Base-by-base conservation (phyloP, 1,140 invertebrate species). In the Arion vulgaris region DNA sequence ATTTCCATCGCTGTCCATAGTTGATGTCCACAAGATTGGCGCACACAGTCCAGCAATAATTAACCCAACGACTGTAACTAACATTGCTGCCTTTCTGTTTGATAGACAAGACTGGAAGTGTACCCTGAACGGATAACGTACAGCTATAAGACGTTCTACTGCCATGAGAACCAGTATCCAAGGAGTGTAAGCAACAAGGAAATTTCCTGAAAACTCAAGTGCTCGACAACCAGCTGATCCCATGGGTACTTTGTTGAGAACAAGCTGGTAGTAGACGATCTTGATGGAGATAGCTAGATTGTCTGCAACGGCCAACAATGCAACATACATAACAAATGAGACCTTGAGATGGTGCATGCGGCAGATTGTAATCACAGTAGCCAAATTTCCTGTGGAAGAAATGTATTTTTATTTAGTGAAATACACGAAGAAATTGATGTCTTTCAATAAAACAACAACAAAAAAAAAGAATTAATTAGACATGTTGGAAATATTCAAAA, bases 101-200 rank as follows among this genome's bases (percentile, higher is more conserved):
- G 9, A 69, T 26, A 66, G 39, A 51, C 19, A 79, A 32, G 66
- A 68, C 34, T 71, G 78, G 36, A 79, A 79, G 0, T 79, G 77
- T 1, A 79, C 49, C 57, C 36, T 34, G 57, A 79, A 79, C 15
- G 77, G 77, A 51, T 66, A 79, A 17, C 57, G 51, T 26, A 79
- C 77, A 41, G 77, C 77, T 34, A 79, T 68, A 49, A 88, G 87
- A 5, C 89, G 80, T 80, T 90, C 89, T 13, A 87, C 36, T 11
- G 89, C 88, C 85, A 90, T 86, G 36, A 84, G 75, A 23, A 90
- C 87, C 1, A 90, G 83, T 28, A 90, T 81, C 89, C 89, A 90
- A 73, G 88, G 88, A n/a, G 87, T 71, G 73, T 87, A 89, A 45
- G 85, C 84, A 66, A 86, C 83, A 17, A 87, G 80, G 26, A 85